Evolutionary conservation across 2,113 vertebrate genomes (phyloP), one percentile per base, ranked within the genome.

Genomic region (Dipodomys merriami): DNA sequence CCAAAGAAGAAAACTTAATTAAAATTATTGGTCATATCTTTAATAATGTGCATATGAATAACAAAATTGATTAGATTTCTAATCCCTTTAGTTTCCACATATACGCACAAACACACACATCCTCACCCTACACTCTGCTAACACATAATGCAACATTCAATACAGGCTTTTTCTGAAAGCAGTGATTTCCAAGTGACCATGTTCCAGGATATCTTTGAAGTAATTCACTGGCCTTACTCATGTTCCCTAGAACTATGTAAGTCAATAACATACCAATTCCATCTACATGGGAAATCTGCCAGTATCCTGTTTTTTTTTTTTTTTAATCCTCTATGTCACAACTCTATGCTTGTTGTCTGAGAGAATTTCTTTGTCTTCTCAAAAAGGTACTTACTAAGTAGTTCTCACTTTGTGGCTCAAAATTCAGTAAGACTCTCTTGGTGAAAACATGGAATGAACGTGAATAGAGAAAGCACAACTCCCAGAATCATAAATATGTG

Each of bases 371-470:
- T 69, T 83, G n/a, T 83, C 80, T 93, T 71, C 53, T 25, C 33
- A 76, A 27, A 83, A 81, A 77, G 64, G 18, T n/a, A 74, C 22
- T 2, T n/a, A 74, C 22, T 5, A 74, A 46, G 35, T 6, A 71
- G 60, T 82, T 68, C 22, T 39, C 86, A 79, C 29, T 33, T 33
- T 29, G 79, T 60, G n/a, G n/a, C n/a, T n/a, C n/a, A 86, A 83
- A 67, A 68, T 87, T n/a, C 23, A 60, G 64, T 84, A 68, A 81
- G 73, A 5, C 23, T 72, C 27, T 7, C 6, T 19, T 25, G 88
- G 16, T 46, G 64, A 73, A 90, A 81, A 78, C 76, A 9, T 72
- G 11, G 30, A 83, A 90, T 83, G 18, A 90, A 88, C 88, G 39
- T 73, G 80, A 85, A 90, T 6, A 44, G 77, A 77, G 53, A 83